Percentiles rank a stretch among this genome's conserved stretches.
These are phyloP conservation scores for Sula dactylatra DNA, from an alignment of 2,113 vertebrate genomes.

Conservation along the genomic window DNA sequence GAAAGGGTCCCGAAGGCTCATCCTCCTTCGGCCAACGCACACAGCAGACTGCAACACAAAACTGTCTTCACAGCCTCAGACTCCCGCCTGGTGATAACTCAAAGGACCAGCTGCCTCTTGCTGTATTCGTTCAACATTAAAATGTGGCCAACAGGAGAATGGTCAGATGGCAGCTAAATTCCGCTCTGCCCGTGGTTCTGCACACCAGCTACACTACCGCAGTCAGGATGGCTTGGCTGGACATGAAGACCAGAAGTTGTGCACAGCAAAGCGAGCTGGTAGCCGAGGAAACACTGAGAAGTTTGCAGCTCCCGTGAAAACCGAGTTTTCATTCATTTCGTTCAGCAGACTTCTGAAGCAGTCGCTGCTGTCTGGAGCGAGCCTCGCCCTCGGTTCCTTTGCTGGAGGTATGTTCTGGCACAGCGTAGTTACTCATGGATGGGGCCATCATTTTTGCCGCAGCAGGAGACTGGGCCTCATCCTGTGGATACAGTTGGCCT, in stretches of 20 bases:
- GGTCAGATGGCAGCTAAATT: neutral
- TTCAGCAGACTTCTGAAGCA: too few species aligned
- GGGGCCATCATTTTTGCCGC: neutral
- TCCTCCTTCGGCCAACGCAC: neutral
- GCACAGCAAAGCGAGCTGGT: neutral
- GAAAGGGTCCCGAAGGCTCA: neutral
- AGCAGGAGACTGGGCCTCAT: neutral
- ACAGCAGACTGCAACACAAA: neutral
- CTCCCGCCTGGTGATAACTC: neutral
- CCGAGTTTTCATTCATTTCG: too few species aligned
- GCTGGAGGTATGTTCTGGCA: neutral
- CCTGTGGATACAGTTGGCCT: neutral
- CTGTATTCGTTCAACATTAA: neutral
- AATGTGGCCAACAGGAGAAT: neutral
- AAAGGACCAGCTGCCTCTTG: neutral
- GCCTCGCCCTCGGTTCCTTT: neutral
- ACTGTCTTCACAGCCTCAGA: too few species aligned
- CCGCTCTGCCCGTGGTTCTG: neutral
- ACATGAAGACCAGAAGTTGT: rapidly evolving
- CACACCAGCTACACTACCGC: neutral
- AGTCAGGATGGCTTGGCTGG: neutral
- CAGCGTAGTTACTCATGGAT: neutral
- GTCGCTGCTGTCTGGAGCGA: neutral
- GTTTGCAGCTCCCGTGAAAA: neutral
- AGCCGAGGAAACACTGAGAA: neutral